A percentile compares a stretch with the other conserved stretches of the same genome.
These are phyloP conservation scores for Zygogramma bicolorata DNA, from an alignment of 2,888 invertebrate species.

Conservation along the genomic window DNA sequence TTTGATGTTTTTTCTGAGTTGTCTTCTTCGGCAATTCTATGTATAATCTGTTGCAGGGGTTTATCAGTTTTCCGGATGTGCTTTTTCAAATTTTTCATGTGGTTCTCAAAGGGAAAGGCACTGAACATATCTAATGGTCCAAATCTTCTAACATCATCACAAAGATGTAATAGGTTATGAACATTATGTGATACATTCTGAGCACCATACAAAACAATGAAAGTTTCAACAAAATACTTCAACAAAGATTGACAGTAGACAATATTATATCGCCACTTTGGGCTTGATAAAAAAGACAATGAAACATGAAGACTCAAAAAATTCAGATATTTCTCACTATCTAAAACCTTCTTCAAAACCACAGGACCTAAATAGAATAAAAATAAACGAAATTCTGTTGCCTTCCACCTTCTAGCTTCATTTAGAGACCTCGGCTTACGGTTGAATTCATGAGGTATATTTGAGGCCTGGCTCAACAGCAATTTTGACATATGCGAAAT, in stretches of 20 bases:
- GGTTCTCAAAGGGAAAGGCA: slow-evolving; percentile 29
- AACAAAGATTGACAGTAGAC: slow-evolving; percentile 11
- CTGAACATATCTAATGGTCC: slow-evolving; percentile 25
- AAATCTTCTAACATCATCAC: slow-evolving; percentile 20
- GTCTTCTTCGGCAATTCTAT: slow-evolving; percentile 9
- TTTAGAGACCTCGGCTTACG: slow-evolving; percentile 27
- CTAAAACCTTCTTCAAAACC: slow-evolving; percentile 21
- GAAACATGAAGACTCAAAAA: slow-evolving; percentile 22
- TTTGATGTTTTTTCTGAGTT: background rate
- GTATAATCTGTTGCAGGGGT: slow-evolving; percentile 27
- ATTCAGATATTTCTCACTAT: slow-evolving; percentile 7
- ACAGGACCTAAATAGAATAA: slow-evolving; percentile 34
- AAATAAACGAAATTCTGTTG: slow-evolving; percentile 37
- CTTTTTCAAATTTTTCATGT: slow-evolving; percentile 22
- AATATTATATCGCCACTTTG: background rate
- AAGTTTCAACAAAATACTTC: slow-evolving; percentile 21
- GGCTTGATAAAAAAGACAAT: slow-evolving; percentile 9
- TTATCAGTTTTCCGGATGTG: slow-evolving; percentile 18
- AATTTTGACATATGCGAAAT: background rate
- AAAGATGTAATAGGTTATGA: slow-evolving; percentile 14
- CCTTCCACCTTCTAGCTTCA: slow-evolving; percentile 36
- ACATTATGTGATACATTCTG: slow-evolving; percentile 43
- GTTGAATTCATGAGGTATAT: slow-evolving; percentile 19
- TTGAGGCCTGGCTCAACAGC: background rate
- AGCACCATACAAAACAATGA: slow-evolving; percentile 35